Evolutionary conservation across 2,888 invertebrate genomes (phyloP), one percentile per base, ranked within the genome.

Genomic region (Ganaspis brasiliensis): DNA sequence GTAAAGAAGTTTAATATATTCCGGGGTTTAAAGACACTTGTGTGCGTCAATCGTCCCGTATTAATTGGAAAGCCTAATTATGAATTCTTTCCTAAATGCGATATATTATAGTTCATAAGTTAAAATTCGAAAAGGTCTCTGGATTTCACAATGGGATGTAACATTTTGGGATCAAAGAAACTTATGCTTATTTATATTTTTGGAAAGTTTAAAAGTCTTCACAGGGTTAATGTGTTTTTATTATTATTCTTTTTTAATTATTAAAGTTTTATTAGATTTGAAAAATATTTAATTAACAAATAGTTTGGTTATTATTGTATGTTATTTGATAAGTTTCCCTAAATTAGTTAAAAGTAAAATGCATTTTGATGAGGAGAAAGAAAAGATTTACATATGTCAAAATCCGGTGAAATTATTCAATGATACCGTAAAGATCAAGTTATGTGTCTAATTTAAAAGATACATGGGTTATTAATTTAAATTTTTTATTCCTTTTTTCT

Each of bases 71-170:
- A 31, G 31, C 31, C 2, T 31, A n/a, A 31, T 31, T 31, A 31
- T 31, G 31, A 6, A 31, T 31, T 31, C 31, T 6, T 31, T 31
- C 31, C 3, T 4, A 31, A 31, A 31, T 31, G 31, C 31, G 31
- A 31, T 6, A 31, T 2, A 31, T 31, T 31, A 31, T 31, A 31
- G 6, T 31, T 31, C 31, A 31, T 31, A 31, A 31, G 8, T 45
- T 45, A 10, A 16, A 16, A 10, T 26, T 57, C 6, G 6, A 26
- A 57, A 57, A 31, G 57, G 26, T 26, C 31, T 31, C 26, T 26
- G 26, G 31, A 26, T 57, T 57, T 57, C 57, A 31, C 26, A 57
- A 57, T n/a, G n/a, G n/a, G n/a, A n/a, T 57, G 26, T 24, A 26
- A 57, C 2, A 26, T 14, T 26, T 52, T 5, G 0, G 1, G 2